A percentile compares a stretch with the other conserved stretches of the same genome.
These are phyloP conservation scores for Montipora capitata DNA, from an alignment of 92 coral and sea anemone species.

Conservation along the genomic window DNA sequence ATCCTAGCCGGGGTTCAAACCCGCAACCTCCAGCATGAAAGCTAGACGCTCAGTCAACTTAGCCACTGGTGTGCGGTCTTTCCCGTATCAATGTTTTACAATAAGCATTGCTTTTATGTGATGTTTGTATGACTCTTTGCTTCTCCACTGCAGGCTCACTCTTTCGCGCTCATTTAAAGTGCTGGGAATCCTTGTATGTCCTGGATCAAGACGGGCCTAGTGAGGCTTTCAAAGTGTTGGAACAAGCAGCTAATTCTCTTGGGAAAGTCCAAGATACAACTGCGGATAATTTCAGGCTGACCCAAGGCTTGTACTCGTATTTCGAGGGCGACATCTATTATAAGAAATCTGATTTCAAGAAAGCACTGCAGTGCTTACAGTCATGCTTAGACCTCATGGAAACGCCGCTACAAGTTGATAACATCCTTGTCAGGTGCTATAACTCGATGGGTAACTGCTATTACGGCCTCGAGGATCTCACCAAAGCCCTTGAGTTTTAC, in stretches of 20 bases:
- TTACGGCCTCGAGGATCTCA: slow-evolving; percentile 26
- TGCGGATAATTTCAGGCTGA: slow-evolving; percentile 37
- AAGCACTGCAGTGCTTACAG: slow-evolving; percentile 38
- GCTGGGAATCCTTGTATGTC: slow-evolving; percentile 80
- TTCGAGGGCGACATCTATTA: slow-evolving; percentile 60
- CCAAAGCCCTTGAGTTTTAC: slow-evolving; percentile 45
- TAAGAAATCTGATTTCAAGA: not conserved
- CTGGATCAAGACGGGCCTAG: slow-evolving; percentile 62
- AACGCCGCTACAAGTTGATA: slow-evolving; percentile 20
- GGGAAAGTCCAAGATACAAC: slow-evolving; percentile 48
- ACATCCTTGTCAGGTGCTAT: slow-evolving; percentile 61
- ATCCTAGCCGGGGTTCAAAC: no score
- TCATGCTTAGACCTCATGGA: slow-evolving; percentile 38
- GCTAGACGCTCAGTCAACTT: no score
- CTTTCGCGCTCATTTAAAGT: slow-evolving; percentile 48
- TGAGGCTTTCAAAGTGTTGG: slow-evolving; percentile 52
- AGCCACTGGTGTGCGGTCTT: no score
- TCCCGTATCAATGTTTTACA: no score
- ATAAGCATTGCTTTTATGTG: no score
- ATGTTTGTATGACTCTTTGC: not conserved
- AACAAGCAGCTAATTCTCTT: slow-evolving; percentile 52
- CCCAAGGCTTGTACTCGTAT: slow-evolving; percentile 43
- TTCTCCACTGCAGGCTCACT: not conserved
- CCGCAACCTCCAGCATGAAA: no score
- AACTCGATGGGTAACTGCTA: slow-evolving; percentile 81